Evolutionary conservation across 2,113 vertebrate genomes (phyloP).

Genomic region (Butorides virescens): DNA sequence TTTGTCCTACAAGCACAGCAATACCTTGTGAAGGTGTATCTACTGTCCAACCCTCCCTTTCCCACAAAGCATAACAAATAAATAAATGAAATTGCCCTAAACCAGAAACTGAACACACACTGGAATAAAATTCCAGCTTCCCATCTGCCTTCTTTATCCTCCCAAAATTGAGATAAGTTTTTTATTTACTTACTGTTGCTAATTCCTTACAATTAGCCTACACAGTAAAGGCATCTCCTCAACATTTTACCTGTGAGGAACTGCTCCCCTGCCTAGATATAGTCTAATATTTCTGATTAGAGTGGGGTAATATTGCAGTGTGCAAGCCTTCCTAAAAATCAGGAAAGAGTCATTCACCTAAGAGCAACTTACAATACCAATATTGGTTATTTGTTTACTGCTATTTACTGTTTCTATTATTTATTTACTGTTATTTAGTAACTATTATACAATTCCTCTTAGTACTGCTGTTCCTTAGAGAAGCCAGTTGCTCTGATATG

Average conservation of each 20-base stretch:
- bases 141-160: neutral
- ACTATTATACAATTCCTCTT: neutral
- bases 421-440: neutral
- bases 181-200: neutral
- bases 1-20: slow-evolving; percentile 10
- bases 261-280: neutral
- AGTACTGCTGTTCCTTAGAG: neutral
- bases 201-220: neutral
- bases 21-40: neutral
- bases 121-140: neutral
- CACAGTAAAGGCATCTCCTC: neutral
- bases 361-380: neutral
- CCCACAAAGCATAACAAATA: neutral
- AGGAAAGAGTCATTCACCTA: neutral
- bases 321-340: neutral
- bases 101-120: slow-evolving; percentile 23
- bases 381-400: neutral
- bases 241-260: neutral
- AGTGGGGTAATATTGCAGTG: neutral
- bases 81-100: neutral
- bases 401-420: neutral
- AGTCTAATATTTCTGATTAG: neutral
- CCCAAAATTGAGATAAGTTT: neutral
- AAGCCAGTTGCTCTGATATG: neutral
- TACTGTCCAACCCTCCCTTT: neutral